phyloP scores from a whole-genome alignment of 2,797 vertebrate genomes.

The Clarias pachynema region DNA sequence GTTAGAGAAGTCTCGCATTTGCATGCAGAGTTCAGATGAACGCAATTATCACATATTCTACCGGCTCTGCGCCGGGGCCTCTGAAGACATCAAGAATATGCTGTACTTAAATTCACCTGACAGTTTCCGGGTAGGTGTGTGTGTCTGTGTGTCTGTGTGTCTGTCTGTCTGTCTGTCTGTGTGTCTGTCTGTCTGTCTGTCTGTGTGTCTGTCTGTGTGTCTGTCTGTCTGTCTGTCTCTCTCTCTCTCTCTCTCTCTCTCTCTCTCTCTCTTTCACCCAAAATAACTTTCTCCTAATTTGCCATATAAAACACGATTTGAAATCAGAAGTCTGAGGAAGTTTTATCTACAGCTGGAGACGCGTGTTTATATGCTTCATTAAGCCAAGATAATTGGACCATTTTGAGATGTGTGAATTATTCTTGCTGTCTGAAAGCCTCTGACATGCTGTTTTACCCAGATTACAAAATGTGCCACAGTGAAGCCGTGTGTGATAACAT shows the following conservation, averaged over 20 bases:
- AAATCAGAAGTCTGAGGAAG: background rate
- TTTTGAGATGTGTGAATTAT: background rate
- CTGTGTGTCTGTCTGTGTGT: too few relatives aligned
- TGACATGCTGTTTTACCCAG: background rate
- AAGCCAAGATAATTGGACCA: background rate
- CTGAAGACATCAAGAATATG: slow-evolving; percentile 91
- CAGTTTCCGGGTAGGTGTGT: slow-evolving; percentile 93
- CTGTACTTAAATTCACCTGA: slow-evolving; percentile 93
- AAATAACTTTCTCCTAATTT: slow-evolving; percentile 12
- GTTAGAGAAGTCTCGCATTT: slow-evolving; percentile 98
- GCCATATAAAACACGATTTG: background rate
- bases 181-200: too few relatives aligned
- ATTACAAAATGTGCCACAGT: background rate
- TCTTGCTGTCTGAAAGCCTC: background rate
- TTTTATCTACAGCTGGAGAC: background rate
- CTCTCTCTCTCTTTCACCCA: background rate
- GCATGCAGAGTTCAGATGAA: slow-evolving; percentile 95
- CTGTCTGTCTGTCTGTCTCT: too few relatives aligned
- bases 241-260: too few relatives aligned
- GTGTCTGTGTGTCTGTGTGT: slow-evolving; percentile 47
- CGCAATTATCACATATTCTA: slow-evolving; percentile 99
- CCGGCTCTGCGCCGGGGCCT: slow-evolving; percentile 93
- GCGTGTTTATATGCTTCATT: background rate
- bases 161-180: background rate
- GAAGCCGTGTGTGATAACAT: background rate